phyloP scores from a whole-genome alignment of 2,888 invertebrate genomes.

The Spicauda simplicius region DNA sequence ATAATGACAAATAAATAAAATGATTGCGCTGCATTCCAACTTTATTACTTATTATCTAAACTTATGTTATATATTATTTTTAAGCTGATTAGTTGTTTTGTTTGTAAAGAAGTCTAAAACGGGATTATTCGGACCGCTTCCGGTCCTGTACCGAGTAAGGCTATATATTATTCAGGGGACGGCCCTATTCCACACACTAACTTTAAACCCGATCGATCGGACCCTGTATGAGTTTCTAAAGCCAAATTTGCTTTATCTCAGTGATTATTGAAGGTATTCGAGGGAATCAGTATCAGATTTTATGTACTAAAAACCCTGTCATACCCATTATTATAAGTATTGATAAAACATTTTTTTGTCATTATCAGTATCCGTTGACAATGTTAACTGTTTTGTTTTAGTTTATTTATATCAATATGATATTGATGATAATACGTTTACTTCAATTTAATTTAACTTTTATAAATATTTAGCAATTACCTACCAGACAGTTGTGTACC shows the following conservation, averaged over 20 bases:
- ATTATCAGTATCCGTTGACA: no score
- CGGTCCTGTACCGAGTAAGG: conserved; percentile 58
- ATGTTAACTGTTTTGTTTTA: no score
- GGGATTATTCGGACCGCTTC: conserved; percentile 65
- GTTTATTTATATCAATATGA: no score
- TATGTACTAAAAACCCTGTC: not conserved
- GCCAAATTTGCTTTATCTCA: conserved; percentile 3
- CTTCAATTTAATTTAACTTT: no score
- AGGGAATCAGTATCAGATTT: not conserved
- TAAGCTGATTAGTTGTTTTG: conserved; percentile 43
- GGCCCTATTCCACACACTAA: conserved; percentile 65
- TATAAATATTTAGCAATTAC: no score
- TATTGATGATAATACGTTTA: no score
- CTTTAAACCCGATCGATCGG: conserved; percentile 71
- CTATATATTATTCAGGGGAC: conserved; percentile 72
- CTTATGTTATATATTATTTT: not conserved
- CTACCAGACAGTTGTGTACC: no score
- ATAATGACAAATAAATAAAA: no score
- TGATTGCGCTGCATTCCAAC: no score
- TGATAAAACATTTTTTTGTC: no score
- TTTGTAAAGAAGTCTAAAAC: conserved; percentile 62
- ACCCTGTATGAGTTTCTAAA: conserved; percentile 28
- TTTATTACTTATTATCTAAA: no score
- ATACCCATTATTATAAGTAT: no score
- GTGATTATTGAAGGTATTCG: not conserved